A percentile compares a stretch with the other conserved stretches of the same genome.
Conservation (phyloP, 1,140 invertebrate species). For the Acyrthosiphon pisum region DNA sequence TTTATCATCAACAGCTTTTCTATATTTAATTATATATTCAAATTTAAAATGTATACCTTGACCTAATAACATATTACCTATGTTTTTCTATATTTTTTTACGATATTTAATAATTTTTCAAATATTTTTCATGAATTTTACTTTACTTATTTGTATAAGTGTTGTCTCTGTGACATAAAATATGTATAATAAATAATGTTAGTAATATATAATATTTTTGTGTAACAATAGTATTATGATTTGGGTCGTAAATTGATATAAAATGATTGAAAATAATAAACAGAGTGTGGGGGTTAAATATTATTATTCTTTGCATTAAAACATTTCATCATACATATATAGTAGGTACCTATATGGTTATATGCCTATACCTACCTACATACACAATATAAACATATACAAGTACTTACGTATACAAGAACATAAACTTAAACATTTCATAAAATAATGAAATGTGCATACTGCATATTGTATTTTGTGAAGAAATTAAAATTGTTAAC, state of each 20-base stretch:
- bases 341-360: neutral
- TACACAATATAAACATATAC: too few relatives aligned
- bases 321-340: neutral
- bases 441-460: neutral
- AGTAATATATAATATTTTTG: neutral
- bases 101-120: neutral
- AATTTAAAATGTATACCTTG: slow-evolving; percentile 22
- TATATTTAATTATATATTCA: slow-evolving; percentile 1
- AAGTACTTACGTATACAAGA: neutral
- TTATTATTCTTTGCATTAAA: neutral
- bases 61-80: neutral
- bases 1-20: neutral
- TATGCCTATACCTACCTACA: too few relatives aligned
- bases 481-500: neutral
- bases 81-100: neutral
- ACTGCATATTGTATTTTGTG: neutral
- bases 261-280: neutral
- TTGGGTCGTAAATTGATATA: neutral
- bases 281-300: neutral
- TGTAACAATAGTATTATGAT: neutral
- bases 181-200: neutral
- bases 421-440: neutral
- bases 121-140: neutral
- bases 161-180: neutral
- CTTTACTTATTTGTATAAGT: too few relatives aligned